Evolutionary conservation across 2,888 invertebrate genomes (phyloP).

Genomic region (Leucophenga montana): DNA sequence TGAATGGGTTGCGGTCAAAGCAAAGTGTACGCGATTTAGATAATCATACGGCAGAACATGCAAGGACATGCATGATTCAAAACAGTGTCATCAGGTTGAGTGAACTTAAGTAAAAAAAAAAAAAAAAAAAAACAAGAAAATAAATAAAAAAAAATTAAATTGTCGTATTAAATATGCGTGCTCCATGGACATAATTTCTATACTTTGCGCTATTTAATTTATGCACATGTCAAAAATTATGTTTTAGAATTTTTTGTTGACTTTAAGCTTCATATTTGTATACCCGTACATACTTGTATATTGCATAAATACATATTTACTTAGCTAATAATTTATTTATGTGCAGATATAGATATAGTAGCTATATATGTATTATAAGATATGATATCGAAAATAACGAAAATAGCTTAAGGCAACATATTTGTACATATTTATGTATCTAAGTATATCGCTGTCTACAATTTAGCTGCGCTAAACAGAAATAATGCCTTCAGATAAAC

Average conservation of each 20-base stretch:
- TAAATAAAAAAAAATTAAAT: too few relatives aligned
- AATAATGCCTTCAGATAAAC: too few relatives aligned
- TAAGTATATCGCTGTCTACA: background rate
- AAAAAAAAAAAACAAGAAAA: too few relatives aligned
- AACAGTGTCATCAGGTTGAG: background rate
- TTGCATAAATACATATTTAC: constrained; percentile 57
- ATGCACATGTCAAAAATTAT: too few relatives aligned
- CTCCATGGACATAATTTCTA: too few relatives aligned
- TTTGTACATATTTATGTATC: background rate
- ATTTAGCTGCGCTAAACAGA: too few relatives aligned
- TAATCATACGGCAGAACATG: constrained; percentile 41
- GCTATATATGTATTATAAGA: too few relatives aligned
- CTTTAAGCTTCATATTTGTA: background rate
- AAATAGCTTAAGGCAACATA: constrained; percentile 8
- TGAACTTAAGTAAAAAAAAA: too few relatives aligned
- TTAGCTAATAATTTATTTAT: constrained; percentile 67
- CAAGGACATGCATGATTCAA: background rate
- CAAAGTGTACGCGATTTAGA: constrained; percentile 50
- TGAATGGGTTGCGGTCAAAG: constrained; percentile 1
- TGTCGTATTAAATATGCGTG: too few relatives aligned
- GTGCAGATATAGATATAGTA: constrained; percentile 36
- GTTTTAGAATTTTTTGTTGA: too few relatives aligned
- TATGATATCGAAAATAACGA: background rate
- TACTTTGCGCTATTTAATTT: too few relatives aligned
- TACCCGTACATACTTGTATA: background rate